Base-by-base conservation (phyloP, 30 jellyfish, hydroid and myxozoan genomes). In the Nemopilema nomurai region DNA sequence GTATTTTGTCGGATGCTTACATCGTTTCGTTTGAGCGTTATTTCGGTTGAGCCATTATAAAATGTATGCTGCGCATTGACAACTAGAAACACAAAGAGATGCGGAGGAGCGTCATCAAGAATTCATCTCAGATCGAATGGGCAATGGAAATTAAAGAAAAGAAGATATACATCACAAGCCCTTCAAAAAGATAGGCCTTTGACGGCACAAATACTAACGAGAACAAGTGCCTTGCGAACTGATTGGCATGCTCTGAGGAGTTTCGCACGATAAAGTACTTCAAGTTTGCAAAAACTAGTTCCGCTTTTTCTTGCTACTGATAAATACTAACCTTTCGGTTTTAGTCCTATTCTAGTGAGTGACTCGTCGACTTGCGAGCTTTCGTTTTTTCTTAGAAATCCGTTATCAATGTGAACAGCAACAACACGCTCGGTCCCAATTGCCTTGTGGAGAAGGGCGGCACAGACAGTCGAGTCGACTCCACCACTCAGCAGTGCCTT, bases 401-500 rank as follows among this genome's bases (percentile, higher is more conserved):
- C 99, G 68, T 89, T 89, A 76, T 95, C 99, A 28, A 95, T 95
- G 74, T 89, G 97, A 18, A 95, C 92, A 29, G 97, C 97, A 28
- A 82, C 81, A 18, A 93, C 96, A 52, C 97, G 85, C 26, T 89
- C 97, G 8, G 89, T 80, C 21, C 97, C 97, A 49, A 95, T 82
- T 31, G 97, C 96, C 75, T 86, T 95, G 67, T 89, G 96, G 13
- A 95, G 75, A 63, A 95, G 83, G 31, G 96, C 95, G 13, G 97
- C 95, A 82, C 99, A 95, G 0, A 95, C 99, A 25, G 97, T 76
- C 1, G 99, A 95, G 73, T 95, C 99, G 1, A 95, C 99, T 24
- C 99, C 99, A 25, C 99, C 99, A 50, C 99, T 95, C 30, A 95
- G 84, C 66, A 95, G 87, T n/a, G 96, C 95, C 97, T 89, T 31